Evolutionary conservation across 2,888 invertebrate species (phyloP).

Genomic region (Ctenicera cuprea): DNA sequence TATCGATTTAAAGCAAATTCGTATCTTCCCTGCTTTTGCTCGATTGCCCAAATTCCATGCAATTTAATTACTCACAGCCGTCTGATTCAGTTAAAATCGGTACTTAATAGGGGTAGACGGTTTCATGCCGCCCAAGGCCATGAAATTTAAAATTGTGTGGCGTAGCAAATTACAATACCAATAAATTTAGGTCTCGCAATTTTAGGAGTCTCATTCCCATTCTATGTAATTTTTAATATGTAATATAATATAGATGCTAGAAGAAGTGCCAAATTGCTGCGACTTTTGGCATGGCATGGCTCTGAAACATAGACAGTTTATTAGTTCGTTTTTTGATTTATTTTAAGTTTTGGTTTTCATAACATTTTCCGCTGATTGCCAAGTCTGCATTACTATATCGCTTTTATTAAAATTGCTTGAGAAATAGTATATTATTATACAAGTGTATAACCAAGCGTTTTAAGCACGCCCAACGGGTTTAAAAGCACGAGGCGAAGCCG

Average conservation of each 20-base stretch:
- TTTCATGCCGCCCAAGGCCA: background rate
- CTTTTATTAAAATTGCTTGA: too few relatives aligned
- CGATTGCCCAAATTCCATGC: slow-evolving; percentile 12
- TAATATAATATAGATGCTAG: slow-evolving; percentile 14
- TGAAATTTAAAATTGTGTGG: background rate
- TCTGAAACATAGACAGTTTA: background rate
- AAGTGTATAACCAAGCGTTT: too few relatives aligned
- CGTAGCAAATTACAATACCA: background rate
- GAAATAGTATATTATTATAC: too few relatives aligned
- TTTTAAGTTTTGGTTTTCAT: background rate
- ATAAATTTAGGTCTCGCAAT: slow-evolving; percentile 3
- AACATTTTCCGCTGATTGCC: too few relatives aligned
- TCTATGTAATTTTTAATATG: slow-evolving; percentile 20
- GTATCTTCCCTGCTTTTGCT: background rate
- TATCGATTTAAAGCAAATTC: background rate
- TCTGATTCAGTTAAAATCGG: slow-evolving; percentile 20
- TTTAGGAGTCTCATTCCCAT: background rate
- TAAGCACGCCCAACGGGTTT: too few relatives aligned
- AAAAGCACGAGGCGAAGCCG: too few relatives aligned
- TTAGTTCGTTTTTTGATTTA: background rate
- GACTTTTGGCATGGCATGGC: slow-evolving; percentile 23
- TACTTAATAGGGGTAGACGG: slow-evolving; percentile 9
- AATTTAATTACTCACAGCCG: slow-evolving; percentile 29
- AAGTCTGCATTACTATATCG: too few relatives aligned
- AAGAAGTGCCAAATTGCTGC: slow-evolving; percentile 20